These are phyloP conservation scores for Illadopsis cleaveri DNA, from an alignment of 2,113 vertebrate genomes.

Conservation along the genomic window DNA sequence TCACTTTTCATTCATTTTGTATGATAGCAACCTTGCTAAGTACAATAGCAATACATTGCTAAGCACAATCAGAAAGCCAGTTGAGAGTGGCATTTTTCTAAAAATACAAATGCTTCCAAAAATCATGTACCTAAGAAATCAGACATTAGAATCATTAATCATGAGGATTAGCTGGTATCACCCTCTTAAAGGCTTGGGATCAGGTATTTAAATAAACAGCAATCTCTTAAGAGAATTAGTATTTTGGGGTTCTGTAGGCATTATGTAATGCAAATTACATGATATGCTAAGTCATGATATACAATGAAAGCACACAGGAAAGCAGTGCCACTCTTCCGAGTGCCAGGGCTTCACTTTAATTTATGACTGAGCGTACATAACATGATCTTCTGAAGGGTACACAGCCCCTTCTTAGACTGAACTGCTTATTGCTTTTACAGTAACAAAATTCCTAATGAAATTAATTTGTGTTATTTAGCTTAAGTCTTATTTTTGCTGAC, in stretches of 20 bases:
- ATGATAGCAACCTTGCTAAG: background rate
- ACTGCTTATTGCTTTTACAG: background rate
- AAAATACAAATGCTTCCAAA: background rate
- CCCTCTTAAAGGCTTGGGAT: background rate
- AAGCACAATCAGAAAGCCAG: background rate
- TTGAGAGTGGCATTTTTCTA: background rate
- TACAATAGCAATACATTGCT: background rate
- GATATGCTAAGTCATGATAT: background rate
- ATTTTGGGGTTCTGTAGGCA: background rate
- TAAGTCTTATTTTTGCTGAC: background rate
- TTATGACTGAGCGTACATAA: accelerated
- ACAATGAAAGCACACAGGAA: background rate
- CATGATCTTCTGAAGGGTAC: background rate
- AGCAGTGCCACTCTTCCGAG: background rate
- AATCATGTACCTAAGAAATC: background rate
- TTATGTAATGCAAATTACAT: conserved; percentile 20
- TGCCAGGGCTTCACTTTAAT: background rate
- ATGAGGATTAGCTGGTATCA: conserved; percentile 37
- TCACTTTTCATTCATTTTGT: conserved; percentile 6
- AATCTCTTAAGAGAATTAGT: conserved; percentile 40
- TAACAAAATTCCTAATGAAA: background rate
- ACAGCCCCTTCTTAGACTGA: background rate
- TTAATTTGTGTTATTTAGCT: background rate
- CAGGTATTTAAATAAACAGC: conserved; percentile 46
- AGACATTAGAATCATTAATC: background rate